Conservation (phyloP, 2,888 invertebrate genomes). For the Sphaerophoria rueppellii region DNA sequence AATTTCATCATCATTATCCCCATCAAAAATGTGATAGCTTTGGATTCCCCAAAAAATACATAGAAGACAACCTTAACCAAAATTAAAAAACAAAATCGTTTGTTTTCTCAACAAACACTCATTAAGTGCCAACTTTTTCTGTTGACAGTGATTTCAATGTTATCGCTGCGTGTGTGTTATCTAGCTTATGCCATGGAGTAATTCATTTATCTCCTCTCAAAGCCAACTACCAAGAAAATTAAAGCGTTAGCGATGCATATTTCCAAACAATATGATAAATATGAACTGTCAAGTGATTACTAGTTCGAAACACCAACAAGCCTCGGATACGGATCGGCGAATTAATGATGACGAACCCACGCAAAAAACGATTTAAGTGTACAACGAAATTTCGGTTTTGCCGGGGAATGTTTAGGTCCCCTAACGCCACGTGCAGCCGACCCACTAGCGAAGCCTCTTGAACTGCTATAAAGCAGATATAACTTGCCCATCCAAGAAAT, state of each 20-base stretch:
- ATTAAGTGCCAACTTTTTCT: slow-evolving; percentile 69
- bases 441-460: too few relatives aligned
- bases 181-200: slow-evolving; percentile 6
- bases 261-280: slow-evolving; percentile 68
- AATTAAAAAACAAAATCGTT: slow-evolving; percentile 40
- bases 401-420: too few relatives aligned
- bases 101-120: slow-evolving; percentile 55
- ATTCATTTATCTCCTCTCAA: slow-evolving; percentile 61
- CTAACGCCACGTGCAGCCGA: too few relatives aligned
- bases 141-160: slow-evolving; percentile 66
- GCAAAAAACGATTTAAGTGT: slow-evolving; percentile 57
- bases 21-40: slow-evolving; percentile 43
- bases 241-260: slow-evolving; percentile 20
- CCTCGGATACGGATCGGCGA: not conserved
- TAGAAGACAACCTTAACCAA: not conserved
- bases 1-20: slow-evolving; percentile 17
- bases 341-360: slow-evolving; percentile 16
- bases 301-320: slow-evolving; percentile 41
- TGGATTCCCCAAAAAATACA: slow-evolving; percentile 37
- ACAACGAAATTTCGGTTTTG: too few relatives aligned
- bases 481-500: too few relatives aligned
- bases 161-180: slow-evolving; percentile 38
- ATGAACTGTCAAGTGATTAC: slow-evolving; percentile 69
- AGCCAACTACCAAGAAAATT: not conserved
- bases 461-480: too few relatives aligned